These are phyloP conservation scores for Chrysoperla carnea DNA, from an alignment of 1,140 invertebrate species.

Conservation along the genomic window DNA sequence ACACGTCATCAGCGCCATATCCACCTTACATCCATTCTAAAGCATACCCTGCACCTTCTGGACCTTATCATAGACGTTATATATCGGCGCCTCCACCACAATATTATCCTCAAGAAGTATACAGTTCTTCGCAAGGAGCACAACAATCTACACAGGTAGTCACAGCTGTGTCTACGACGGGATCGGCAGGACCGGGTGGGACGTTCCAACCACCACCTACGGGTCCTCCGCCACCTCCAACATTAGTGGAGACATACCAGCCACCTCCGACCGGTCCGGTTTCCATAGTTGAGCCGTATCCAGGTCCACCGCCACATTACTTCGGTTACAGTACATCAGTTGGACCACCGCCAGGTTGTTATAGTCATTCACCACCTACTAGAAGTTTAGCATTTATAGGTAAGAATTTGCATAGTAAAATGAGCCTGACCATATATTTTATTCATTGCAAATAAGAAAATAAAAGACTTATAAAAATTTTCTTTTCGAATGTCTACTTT, in stretches of 20 bases:
- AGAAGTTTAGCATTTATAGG: slow-evolving; percentile 43
- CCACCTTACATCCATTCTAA: slow-evolving; percentile 23
- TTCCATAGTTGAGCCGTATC: slow-evolving; percentile 26
- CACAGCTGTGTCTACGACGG: slow-evolving; percentile 18
- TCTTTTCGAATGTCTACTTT: no score
- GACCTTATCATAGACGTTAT: slow-evolving; percentile 1
- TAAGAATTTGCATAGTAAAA: slow-evolving; percentile 19
- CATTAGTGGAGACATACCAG: slow-evolving; percentile 26
- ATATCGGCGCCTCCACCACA: slow-evolving; percentile 8
- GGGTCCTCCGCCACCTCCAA: slow-evolving; percentile 13
- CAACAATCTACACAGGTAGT: slow-evolving; percentile 2
- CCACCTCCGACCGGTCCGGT: slow-evolving; percentile 22
- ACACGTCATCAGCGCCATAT: slow-evolving; percentile 3
- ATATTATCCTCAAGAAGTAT: slow-evolving; percentile 1
- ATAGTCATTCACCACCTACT: slow-evolving; percentile 44
- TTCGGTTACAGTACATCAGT: slow-evolving; percentile 36
- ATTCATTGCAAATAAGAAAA: not conserved
- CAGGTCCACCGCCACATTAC: slow-evolving; percentile 40
- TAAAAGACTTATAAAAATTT: no score
- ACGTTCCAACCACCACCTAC: slow-evolving; percentile 10
- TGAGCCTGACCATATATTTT: slow-evolving; percentile 8
- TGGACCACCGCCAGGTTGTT: slow-evolving; percentile 40
- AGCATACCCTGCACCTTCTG: slow-evolving; percentile 16
- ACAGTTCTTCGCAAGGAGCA: not conserved
- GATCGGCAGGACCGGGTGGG: slow-evolving; percentile 7